Evolutionary conservation across 2,113 vertebrate species (phyloP).

Genomic region (Coregonus clupeaformis): DNA sequence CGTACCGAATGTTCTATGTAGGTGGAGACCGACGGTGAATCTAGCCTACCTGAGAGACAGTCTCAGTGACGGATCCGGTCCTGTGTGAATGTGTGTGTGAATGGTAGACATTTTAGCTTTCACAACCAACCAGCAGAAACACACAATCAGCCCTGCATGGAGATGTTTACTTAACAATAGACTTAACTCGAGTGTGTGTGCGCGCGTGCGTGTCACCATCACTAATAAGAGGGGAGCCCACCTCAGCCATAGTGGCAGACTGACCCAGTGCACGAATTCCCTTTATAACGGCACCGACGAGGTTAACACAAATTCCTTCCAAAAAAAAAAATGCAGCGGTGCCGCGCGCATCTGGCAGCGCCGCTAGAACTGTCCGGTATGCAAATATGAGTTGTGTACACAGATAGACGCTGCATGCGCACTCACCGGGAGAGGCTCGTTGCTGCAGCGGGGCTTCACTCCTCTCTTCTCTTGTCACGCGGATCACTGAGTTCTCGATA

Average conservation of each 20-base stretch:
- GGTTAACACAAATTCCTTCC: slow-evolving; percentile 60
- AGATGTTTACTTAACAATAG: too few species aligned
- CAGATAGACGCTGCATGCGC: slow-evolving; percentile 60
- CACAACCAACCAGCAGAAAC: too few species aligned
- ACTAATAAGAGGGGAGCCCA: slow-evolving; percentile 20
- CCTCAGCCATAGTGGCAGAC: slow-evolving; percentile 48
- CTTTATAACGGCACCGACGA: slow-evolving; percentile 52
- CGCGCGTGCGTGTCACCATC: slow-evolving; percentile 29
- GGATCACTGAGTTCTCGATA: slow-evolving; percentile 75
- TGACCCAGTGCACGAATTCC: slow-evolving; percentile 56
- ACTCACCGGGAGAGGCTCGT: slow-evolving; percentile 70
- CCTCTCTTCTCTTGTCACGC: slow-evolving; percentile 55
- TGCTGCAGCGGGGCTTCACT: slow-evolving; percentile 59
- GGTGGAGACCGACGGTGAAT: neutral
- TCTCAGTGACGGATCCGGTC: neutral
- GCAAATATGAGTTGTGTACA: slow-evolving; percentile 54
- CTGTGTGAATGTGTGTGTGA: slow-evolving; percentile 13
- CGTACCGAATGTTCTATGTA: slow-evolving; percentile 1
- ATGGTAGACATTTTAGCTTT: neutral
- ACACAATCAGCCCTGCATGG: too few species aligned
- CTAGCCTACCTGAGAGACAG: neutral
- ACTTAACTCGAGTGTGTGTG: slow-evolving; percentile 9
- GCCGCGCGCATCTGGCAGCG: slow-evolving; percentile 61
- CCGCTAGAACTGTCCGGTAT: slow-evolving; percentile 46
- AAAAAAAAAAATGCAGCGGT: slow-evolving; percentile 55